Conservation (phyloP, 1,140 invertebrate species). For the Goniozus legneri region DNA sequence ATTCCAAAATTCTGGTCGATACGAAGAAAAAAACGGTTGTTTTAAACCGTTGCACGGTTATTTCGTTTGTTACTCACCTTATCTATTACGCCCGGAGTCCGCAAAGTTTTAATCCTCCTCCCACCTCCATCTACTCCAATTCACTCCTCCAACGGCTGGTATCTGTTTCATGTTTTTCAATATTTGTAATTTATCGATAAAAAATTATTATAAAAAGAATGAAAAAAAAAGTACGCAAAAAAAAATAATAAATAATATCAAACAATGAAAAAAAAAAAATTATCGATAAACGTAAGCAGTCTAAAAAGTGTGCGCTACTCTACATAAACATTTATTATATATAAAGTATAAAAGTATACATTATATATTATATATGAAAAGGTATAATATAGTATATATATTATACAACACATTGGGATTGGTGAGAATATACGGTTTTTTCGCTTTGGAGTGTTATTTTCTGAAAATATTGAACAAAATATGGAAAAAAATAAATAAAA, state of each 20-base stretch:
- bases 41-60: too few relatives aligned
- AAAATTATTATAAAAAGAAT: conserved; percentile 54
- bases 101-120: too few relatives aligned
- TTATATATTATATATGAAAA: conserved; percentile 51
- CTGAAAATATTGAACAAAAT: conserved; percentile 58
- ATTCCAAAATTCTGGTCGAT: too few relatives aligned
- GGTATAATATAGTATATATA: conserved; percentile 52
- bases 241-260: too few relatives aligned
- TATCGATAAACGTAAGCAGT: conserved; percentile 44
- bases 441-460: conserved; percentile 59
- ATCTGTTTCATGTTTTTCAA: conserved; percentile 56
- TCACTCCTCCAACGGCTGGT: conserved; percentile 42
- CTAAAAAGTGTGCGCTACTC: conserved; percentile 55
- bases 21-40: too few relatives aligned
- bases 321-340: conserved; percentile 54
- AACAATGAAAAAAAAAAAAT: too few relatives aligned
- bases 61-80: too few relatives aligned
- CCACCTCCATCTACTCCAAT: too few relatives aligned
- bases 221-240: too few relatives aligned
- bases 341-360: conserved; percentile 53
- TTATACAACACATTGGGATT: conserved; percentile 52
- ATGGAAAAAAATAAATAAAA: conserved; percentile 56
- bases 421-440: conserved; percentile 55
- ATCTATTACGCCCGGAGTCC: too few relatives aligned
- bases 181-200: conserved; percentile 56